phyloP scores from a whole-genome alignment of 2,888 invertebrate species.

The Ichneumon xanthorius region DNA sequence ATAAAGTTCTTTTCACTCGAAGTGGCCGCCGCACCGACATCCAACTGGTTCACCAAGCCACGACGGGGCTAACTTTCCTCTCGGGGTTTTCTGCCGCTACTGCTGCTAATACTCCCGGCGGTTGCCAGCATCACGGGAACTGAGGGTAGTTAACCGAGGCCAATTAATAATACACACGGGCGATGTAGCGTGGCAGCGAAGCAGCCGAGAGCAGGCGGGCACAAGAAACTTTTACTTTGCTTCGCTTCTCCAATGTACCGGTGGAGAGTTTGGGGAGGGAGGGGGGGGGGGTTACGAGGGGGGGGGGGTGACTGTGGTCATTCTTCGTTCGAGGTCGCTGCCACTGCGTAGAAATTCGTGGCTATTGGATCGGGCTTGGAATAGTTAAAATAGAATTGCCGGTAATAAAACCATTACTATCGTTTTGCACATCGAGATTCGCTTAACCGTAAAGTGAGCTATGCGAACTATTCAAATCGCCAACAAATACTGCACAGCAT shows the following conservation, averaged over 20 bases:
- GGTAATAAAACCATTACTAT: neutral
- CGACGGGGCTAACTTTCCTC: slow-evolving; percentile 52
- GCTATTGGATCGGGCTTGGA: slow-evolving; percentile 1
- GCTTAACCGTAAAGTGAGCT: neutral
- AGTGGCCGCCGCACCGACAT: slow-evolving; percentile 3
- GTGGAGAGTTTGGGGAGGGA: neutral
- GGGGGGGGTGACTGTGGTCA: neutral
- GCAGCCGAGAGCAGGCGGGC: slow-evolving; percentile 18
- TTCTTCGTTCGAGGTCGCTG: slow-evolving; percentile 11
- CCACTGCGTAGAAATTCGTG: slow-evolving; percentile 1
- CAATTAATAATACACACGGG: slow-evolving; percentile 63
- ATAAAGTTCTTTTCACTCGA: slow-evolving; percentile 47
- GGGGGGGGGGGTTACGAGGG: neutral
- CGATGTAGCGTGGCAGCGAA: slow-evolving; percentile 49
- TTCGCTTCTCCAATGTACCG: slow-evolving; percentile 1
- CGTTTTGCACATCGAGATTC: neutral
- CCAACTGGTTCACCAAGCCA: slow-evolving; percentile 34
- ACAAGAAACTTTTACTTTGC: slow-evolving; percentile 52
- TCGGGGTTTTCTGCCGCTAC: slow-evolving; percentile 50
- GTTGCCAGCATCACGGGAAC: slow-evolving; percentile 38
- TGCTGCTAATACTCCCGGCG: slow-evolving; percentile 43
- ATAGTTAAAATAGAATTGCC: slow-evolving; percentile 2
- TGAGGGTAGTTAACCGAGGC: slow-evolving; percentile 57
- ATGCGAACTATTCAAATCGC: neutral
- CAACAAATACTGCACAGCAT: neutral